Percentiles rank a stretch among this genome's conserved stretches.
Evolutionary conservation across 2,888 invertebrate species (phyloP).

Genomic region (Theretra japonica): DNA sequence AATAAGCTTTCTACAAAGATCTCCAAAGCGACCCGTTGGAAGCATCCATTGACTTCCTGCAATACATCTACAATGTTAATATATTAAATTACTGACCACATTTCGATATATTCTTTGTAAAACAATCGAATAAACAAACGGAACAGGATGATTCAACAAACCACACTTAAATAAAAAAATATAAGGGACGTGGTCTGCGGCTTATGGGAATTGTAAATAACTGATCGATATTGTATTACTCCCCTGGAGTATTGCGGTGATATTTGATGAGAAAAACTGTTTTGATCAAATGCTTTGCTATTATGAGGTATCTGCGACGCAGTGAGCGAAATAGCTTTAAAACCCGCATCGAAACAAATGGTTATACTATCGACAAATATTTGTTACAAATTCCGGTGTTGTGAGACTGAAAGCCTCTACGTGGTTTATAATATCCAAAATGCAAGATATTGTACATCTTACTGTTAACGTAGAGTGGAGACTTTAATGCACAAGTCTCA

Average conservation of each 20-base stretch:
- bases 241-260: neutral
- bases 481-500: too few species aligned
- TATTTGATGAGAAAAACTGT: neutral
- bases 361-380: too few species aligned
- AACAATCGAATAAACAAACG: neutral
- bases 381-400: too few species aligned
- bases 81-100: neutral
- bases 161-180: constrained; percentile 9
- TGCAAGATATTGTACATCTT: too few species aligned
- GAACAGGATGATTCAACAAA: neutral
- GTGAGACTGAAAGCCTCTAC: too few species aligned
- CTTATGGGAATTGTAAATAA: constrained; percentile 4
- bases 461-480: too few species aligned
- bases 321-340: too few species aligned
- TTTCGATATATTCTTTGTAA: neutral
- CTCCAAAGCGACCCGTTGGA: neutral
- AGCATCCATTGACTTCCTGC: too few species aligned
- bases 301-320: too few species aligned
- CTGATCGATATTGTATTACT: constrained; percentile 2
- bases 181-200: constrained; percentile 14
- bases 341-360: too few species aligned
- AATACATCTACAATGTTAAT: neutral
- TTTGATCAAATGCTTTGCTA: neutral
- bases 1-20: too few species aligned
- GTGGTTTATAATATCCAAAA: too few species aligned